Evolutionary conservation across 2,113 vertebrate species (phyloP).

Genomic region (Notothenia rossii): DNA sequence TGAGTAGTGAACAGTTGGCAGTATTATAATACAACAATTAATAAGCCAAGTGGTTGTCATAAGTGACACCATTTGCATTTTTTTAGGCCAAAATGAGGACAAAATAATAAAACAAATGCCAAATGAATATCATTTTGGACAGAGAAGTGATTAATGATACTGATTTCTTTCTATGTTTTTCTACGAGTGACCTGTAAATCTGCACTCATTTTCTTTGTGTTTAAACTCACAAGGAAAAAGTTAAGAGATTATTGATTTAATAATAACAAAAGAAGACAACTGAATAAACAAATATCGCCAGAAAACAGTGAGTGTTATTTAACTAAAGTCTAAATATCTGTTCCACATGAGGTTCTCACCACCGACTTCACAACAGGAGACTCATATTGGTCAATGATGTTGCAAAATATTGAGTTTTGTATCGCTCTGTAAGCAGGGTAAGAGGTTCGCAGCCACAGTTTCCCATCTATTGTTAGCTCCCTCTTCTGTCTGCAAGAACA

Average conservation of each 20-base stretch:
- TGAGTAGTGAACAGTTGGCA: not conserved
- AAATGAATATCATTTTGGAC: not conserved
- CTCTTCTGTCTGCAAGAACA: constrained; percentile 23
- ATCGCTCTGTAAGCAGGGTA: constrained; percentile 5
- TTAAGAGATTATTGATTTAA: not conserved
- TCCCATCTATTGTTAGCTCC: constrained; percentile 23
- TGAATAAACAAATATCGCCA: not conserved
- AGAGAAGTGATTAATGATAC: not conserved
- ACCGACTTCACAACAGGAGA: constrained; percentile 7
- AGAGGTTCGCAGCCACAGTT: constrained; percentile 14
- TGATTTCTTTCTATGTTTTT: no score
- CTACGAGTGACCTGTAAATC: not conserved
- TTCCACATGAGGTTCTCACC: not conserved
- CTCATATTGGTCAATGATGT: not conserved
- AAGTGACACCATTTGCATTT: not conserved
- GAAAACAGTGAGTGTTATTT: constrained; percentile 1
- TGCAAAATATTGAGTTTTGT: constrained; percentile 28
- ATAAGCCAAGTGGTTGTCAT: not conserved
- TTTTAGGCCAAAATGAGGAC: not conserved
- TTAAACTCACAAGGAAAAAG: not conserved
- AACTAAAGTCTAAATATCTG: constrained; percentile 5
- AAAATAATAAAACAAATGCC: constrained; percentile 18
- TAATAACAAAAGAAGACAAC: not conserved
- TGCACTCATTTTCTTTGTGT: constrained; percentile 1
- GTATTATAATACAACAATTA: not conserved